Evolutionary conservation across 2,113 vertebrate species (phyloP).

Genomic region (Eulemur macaco): DNA sequence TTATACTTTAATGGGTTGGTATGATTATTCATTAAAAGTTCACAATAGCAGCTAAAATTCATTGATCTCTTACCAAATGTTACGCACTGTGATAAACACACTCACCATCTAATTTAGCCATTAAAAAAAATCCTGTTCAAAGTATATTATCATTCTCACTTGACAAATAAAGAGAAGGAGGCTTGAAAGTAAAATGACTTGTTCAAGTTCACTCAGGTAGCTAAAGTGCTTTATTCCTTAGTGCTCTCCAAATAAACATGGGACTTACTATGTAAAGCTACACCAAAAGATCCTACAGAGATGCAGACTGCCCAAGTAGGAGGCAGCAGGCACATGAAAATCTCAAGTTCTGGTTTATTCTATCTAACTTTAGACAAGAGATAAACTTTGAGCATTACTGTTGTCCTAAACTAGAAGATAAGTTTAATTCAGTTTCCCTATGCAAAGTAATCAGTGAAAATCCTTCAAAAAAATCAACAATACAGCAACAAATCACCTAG

Average conservation of each 20-base stretch:
- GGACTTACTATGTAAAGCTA: neutral
- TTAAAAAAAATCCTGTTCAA: neutral
- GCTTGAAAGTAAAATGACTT: neutral
- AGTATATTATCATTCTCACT: neutral
- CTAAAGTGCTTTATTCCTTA: neutral
- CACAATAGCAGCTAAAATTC: neutral
- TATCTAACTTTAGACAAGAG: neutral
- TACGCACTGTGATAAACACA: neutral
- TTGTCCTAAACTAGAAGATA: conserved; percentile 27
- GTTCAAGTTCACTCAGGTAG: neutral
- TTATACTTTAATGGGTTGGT: neutral
- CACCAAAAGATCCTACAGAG: neutral
- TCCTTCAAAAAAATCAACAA: neutral
- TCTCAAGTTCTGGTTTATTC: neutral
- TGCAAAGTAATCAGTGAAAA: conserved; percentile 30
- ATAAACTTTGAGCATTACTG: neutral
- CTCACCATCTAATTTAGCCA: neutral
- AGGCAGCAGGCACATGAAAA: neutral
- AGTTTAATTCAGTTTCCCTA: neutral
- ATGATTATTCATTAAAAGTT: neutral
- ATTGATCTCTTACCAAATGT: neutral
- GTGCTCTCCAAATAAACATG: neutral
- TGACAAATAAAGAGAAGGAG: neutral
- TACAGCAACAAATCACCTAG: neutral
- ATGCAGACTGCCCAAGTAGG: neutral